Percentiles rank a stretch among this genome's conserved stretches.
These are phyloP conservation scores for Hydrophis major DNA, from an alignment of 2,797 vertebrate genomes.

Conservation along the genomic window DNA sequence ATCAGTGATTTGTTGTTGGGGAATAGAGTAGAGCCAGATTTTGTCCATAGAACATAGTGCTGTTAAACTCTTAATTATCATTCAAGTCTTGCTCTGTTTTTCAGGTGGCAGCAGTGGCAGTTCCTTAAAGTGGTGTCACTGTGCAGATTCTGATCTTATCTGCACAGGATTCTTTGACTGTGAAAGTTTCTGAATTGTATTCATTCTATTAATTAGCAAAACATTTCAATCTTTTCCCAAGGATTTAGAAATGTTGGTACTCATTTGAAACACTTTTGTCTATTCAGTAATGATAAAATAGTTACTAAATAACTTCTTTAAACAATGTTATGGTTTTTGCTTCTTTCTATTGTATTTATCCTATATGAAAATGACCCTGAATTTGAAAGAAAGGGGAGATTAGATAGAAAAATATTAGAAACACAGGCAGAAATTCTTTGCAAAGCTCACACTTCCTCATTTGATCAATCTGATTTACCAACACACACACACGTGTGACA, in stretches of 20 bases:
- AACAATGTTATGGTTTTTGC: background rate
- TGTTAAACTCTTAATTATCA: background rate
- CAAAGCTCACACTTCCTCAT: background rate
- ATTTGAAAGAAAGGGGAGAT: background rate
- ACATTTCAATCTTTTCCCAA: background rate
- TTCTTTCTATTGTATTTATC: background rate
- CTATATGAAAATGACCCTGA: background rate
- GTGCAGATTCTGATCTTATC: background rate
- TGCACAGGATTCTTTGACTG: background rate
- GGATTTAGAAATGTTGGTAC: background rate
- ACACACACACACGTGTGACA: background rate
- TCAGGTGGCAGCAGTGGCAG: background rate
- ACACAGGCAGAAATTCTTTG: background rate
- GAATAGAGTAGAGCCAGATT: background rate
- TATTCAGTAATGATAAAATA: background rate
- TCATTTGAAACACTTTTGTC: conserved; percentile 5
- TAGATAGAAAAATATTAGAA: background rate
- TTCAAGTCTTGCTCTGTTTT: background rate
- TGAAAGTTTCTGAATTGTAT: background rate
- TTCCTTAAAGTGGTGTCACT: background rate
- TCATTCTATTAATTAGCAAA: background rate
- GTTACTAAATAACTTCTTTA: background rate
- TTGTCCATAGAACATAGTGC: background rate
- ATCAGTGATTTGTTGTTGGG: background rate
- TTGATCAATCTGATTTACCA: background rate